phyloP scores from a whole-genome alignment of 1,140 invertebrate genomes.

The Physella acuta region DNA sequence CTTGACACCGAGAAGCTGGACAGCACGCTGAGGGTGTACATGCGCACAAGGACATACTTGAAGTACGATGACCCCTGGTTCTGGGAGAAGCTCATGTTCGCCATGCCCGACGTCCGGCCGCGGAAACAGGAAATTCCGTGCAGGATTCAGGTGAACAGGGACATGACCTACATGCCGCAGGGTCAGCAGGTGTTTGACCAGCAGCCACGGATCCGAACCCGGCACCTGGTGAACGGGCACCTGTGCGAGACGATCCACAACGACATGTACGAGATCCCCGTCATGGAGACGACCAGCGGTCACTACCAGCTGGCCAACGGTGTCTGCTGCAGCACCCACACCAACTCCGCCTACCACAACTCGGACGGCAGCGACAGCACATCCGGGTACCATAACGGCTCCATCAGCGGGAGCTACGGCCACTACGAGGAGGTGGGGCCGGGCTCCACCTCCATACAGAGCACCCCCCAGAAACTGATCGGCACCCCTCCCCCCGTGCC shows the following conservation, averaged over 20 bases:
- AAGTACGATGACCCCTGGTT: constrained; percentile 74
- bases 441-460: constrained; percentile 5
- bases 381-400: constrained; percentile 28
- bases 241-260: constrained; percentile 14
- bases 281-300: not conserved
- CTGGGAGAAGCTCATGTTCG: constrained; percentile 91
- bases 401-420: constrained; percentile 17
- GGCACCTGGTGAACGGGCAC: not conserved
- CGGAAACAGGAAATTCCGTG: constrained; percentile 4
- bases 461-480: constrained; percentile 5
- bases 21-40: constrained; percentile 36
- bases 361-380: constrained; percentile 19
- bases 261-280: constrained; percentile 35
- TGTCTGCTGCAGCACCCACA: constrained; percentile 6
- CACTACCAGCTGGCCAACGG: constrained; percentile 19
- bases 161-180: constrained; percentile 26
- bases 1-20: constrained; percentile 36
- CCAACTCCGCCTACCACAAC: constrained; percentile 23
- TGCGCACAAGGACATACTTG: constrained; percentile 68
- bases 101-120: constrained; percentile 67
- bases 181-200: not conserved
- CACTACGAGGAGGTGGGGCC: constrained; percentile 37
- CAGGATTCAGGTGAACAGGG: not conserved
- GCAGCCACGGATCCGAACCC: not conserved
- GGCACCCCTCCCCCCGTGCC: constrained; percentile 27